These are phyloP conservation scores for Ariopsis seemanni DNA, from an alignment of 2,113 vertebrate species.

Conservation along the genomic window DNA sequence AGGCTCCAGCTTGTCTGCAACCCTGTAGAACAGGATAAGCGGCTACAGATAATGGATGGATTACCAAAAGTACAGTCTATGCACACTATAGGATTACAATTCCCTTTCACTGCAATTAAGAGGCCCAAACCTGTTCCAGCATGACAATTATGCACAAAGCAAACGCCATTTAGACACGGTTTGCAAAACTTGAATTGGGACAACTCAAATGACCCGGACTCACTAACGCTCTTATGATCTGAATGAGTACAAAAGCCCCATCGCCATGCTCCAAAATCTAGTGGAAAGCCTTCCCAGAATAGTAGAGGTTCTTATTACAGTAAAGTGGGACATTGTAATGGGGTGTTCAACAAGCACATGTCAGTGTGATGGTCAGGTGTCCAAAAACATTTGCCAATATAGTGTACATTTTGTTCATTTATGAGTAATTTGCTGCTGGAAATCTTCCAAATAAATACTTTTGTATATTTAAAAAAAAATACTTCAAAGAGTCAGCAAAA, in stretches of 20 bases:
- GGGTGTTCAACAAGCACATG: background rate
- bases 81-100: background rate
- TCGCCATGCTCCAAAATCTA: background rate
- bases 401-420: background rate
- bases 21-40: no score
- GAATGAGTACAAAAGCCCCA: background rate
- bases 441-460: background rate
- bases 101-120: background rate
- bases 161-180: background rate
- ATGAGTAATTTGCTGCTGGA: background rate
- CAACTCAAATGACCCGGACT: background rate
- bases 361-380: background rate
- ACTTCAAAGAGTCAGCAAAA: background rate
- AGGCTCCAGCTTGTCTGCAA: no score
- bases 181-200: background rate
- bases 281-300: background rate
- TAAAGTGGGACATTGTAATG: background rate
- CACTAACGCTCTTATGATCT: background rate
- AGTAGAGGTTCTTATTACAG: background rate
- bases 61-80: background rate
- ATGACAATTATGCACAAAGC: background rate
- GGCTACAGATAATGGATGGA: background rate
- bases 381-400: background rate
- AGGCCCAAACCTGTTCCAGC: background rate
- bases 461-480: background rate